Evolutionary conservation across 2,113 vertebrate genomes (phyloP), one percentile per base, ranked within the genome.

Genomic region (Proterorhinus semilunaris): DNA sequence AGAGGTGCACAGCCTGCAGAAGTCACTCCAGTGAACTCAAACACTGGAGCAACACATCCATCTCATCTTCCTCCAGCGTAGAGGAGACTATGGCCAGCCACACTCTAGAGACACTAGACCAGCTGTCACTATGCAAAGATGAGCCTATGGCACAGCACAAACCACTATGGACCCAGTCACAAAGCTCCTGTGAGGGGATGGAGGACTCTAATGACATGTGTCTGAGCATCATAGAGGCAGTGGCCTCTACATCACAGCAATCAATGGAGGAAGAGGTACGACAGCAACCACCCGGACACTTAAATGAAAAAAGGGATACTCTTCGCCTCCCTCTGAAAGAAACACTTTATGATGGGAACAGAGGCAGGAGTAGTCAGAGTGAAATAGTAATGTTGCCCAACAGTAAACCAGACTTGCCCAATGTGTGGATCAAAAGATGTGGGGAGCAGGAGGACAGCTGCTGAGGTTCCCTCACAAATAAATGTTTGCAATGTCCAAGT

Each of bases 361-460:
- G 94, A 70, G 91, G 92, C 47, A 92, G 93, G 2, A 90, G 75
- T 36, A 91, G 91, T 17, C 92, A 94, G 42, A 94, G 90, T 51
- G 93, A 92, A 51, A 93, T 93, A 0, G 95, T 98, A 7, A 92
- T 99, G 75, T 62, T 99, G 59, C 98, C 98, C 8, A 99, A 99
- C 90, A 99, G 97, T 86, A 95, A 97, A 50, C 95, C 97, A 27
- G 96, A 96, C 78, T 88, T 98, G 85, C 98, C 98, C 0, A 96
- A 99, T 1, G 95, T 99, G 8, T 99, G 98, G 98, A 95, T 99
- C 76, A 98, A 95, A 83, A 93, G 97, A 82, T 94, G 94, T 0
- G 95, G 92, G 71, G 92, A 94, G 69, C 92, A 90, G 13, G 94
- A 96, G 0, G 93, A 94, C 15, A 91, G 91, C 50, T 95, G 94